Percentiles rank a stretch among this genome's conserved stretches.
These are phyloP conservation scores for Eonycteris spelaea DNA, from an alignment of 2,113 vertebrate genomes.

Conservation along the genomic window DNA sequence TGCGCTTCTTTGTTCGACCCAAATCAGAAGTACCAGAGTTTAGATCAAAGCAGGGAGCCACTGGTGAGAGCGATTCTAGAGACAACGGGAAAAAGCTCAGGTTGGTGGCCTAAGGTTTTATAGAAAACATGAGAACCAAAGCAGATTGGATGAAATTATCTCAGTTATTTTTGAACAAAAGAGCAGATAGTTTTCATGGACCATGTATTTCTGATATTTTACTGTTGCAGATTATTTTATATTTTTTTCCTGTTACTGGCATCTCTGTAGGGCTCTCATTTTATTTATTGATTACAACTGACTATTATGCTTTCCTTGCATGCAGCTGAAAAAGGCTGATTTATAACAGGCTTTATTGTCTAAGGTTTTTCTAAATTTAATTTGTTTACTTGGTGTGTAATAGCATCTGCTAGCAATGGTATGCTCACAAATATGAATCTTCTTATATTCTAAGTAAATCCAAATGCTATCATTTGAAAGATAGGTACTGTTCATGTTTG, in stretches of 20 bases:
- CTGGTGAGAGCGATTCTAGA: neutral
- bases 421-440: neutral
- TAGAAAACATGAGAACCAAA: neutral
- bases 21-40: neutral
- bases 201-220: neutral
- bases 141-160: neutral
- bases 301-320: neutral
- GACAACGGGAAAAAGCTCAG: neutral
- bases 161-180: neutral
- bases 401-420: neutral
- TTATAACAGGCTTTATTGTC: neutral
- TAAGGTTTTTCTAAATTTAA: neutral
- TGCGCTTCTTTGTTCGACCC: neutral
- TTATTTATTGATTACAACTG: neutral
- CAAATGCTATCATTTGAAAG: neutral
- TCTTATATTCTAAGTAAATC: neutral
- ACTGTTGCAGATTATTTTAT: neutral
- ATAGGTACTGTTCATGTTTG: neutral
- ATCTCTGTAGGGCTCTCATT: neutral
- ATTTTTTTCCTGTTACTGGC: neutral
- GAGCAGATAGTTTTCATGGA: neutral
- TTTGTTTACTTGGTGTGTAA: neutral
- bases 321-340: slow-evolving; percentile 11
- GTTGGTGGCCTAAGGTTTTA: neutral
- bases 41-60: neutral